Base-by-base conservation (phyloP, 1,140 invertebrate species). In the Psilanteris sp. region DNA sequence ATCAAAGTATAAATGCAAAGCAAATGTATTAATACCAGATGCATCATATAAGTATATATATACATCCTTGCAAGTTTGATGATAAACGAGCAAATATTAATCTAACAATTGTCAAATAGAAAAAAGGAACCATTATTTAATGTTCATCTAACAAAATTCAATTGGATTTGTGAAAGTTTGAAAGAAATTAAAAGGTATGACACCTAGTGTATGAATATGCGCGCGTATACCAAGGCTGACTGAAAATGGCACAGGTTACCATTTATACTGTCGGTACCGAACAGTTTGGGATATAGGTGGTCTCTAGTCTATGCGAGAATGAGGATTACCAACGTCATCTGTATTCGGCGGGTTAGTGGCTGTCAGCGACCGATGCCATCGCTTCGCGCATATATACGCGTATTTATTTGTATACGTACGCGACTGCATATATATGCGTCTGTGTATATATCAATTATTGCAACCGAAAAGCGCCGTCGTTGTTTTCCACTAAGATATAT, bases 291-390 rank as follows among this genome's bases (percentile, higher is more conserved):
- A 64, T 72, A 64, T 71, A 71, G 39, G 41, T 62, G 32, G 55
- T 77, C 72, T 83, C 77, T 80, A 82, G 83, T 80, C 78, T 77
- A 81, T 84, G 82, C 80, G 83, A 84, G 84, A 83, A 78, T 81
- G 77, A 84, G 86, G 86, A 87, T 87, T 87, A 87, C 81, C 73
- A 72, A 70, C 80, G 81, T 86, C 86, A 86, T 86, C 83, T 81
- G 85, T 86, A 87, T 86, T 86, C 85, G 81, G 79, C 80, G 80
- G 84, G 84, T 83, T 86, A 86, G 84, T 79, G 80, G 78, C 83
- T 87, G 86, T 87, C 86, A 86, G 74, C 85, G 78, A 64, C 70
- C 83, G 80, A 82, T 78, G 78, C 80, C 74, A 79, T 80, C 75
- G 62, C 31, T 3, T 72, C 8, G 27, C 10, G 1, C 36, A 46